These are phyloP conservation scores for Edolisoma coerulescens DNA, from an alignment of 2,113 vertebrate genomes.

Conservation along the genomic window DNA sequence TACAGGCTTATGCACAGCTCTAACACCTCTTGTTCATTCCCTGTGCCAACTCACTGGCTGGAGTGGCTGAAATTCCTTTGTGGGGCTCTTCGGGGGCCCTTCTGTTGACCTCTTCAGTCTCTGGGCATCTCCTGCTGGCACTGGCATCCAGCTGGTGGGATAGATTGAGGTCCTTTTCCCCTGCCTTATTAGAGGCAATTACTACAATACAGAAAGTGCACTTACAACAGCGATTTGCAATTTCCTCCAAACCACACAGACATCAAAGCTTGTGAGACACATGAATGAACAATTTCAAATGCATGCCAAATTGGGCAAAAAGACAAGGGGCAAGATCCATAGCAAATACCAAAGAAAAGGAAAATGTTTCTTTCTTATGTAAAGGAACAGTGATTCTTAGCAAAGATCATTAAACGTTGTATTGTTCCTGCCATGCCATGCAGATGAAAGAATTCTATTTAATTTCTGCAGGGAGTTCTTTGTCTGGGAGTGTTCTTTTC, in stretches of 20 bases:
- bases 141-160: not conserved
- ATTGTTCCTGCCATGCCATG: not conserved
- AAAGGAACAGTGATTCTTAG: not conserved
- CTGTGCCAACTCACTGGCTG: not conserved
- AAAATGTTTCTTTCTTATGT: not conserved
- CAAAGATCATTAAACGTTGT: not conserved
- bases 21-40: not conserved
- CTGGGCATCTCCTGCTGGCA: not conserved
- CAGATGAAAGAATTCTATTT: constrained; percentile 19
- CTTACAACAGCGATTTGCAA: not conserved
- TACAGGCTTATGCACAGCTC: not conserved
- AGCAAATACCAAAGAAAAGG: not conserved
- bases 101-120: not conserved
- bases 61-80: not conserved
- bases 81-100: not conserved
- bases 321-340: constrained; percentile 22
- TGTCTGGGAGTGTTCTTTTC: not conserved
- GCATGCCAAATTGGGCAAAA: constrained; percentile 13
- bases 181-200: not conserved
- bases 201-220: not conserved
- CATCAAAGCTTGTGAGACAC: constrained; percentile 22
- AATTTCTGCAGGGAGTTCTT: not conserved
- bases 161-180: not conserved
- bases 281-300: constrained; percentile 27
- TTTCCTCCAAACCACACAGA: constrained; percentile 5